These are phyloP conservation scores for Bombycilla garrulus DNA, from an alignment of 2,113 vertebrate genomes.

Conservation along the genomic window DNA sequence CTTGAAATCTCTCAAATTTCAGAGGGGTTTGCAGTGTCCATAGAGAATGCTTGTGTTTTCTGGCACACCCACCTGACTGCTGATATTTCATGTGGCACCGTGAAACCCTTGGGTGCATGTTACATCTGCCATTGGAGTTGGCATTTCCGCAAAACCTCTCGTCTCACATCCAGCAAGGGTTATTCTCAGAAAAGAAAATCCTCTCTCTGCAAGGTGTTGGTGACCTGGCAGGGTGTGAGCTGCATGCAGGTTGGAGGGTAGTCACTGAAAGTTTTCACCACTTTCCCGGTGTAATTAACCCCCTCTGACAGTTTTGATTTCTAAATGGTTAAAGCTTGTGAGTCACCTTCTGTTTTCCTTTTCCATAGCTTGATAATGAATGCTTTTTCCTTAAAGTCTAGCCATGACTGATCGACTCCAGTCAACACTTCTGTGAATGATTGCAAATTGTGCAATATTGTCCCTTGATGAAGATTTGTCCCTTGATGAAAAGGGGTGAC, in stretches of 20 bases:
- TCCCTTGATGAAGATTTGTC: not conserved
- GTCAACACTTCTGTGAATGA: not conserved
- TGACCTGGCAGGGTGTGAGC: not conserved
- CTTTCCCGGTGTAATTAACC: not conserved
- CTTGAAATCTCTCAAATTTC: not conserved
- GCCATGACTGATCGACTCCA: not conserved
- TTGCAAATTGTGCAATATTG: slow-evolving; percentile 10
- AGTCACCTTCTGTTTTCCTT: slow-evolving; percentile 25
- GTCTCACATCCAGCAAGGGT: rapidly evolving
- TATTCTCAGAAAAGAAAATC: not conserved
- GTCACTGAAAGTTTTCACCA: not conserved
- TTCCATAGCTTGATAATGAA: not conserved
- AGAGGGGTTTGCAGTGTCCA: not conserved
- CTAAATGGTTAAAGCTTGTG: not conserved
- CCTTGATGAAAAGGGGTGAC: not conserved
- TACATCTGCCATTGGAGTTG: not conserved
- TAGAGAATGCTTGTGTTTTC: not conserved
- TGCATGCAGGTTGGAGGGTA: not conserved
- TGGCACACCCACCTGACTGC: not conserved
- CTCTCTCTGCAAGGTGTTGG: not conserved
- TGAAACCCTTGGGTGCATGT: not conserved
- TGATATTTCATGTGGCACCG: not conserved
- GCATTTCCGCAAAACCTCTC: not conserved
- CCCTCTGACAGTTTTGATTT: not conserved
- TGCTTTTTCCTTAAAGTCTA: slow-evolving; percentile 7